A percentile compares a stretch with the other conserved stretches of the same genome.
Evolutionary conservation across 1,140 invertebrate genomes (phyloP).

Genomic region (Drosophila ohnishii): DNA sequence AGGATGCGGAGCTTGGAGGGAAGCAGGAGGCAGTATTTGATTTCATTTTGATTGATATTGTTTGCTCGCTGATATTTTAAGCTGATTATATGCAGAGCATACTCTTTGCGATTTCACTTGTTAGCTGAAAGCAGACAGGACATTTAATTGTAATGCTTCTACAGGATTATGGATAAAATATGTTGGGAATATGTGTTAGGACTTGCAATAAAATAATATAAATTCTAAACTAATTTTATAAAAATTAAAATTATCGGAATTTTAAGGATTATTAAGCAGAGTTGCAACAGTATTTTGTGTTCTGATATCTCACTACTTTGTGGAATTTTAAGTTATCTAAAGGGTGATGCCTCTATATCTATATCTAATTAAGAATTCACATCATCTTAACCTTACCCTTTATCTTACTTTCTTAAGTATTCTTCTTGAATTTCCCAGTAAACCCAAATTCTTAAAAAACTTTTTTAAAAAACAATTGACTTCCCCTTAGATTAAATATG

Average conservation of each 20-base stretch:
- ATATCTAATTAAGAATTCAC: not conserved
- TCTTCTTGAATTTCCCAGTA: not conserved
- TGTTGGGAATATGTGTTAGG: no score
- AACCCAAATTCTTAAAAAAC: not conserved
- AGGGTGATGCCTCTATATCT: not conserved
- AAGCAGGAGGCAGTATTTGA: conserved; percentile 43
- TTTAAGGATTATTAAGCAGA: not conserved
- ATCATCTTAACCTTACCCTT: fast-evolving
- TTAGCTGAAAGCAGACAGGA: conserved; percentile 7
- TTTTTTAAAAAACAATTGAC: not conserved
- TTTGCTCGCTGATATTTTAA: conserved; percentile 67
- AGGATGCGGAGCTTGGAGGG: not conserved
- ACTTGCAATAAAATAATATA: not conserved
- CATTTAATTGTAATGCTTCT: conserved; percentile 9
- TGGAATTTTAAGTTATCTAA: not conserved
- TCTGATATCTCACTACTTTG: not conserved
- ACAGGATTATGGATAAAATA: not conserved
- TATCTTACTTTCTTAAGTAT: not conserved
- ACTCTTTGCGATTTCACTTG: conserved; percentile 17
- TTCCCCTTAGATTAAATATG: not conserved
- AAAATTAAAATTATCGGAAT: not conserved
- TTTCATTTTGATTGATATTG: conserved; percentile 74
- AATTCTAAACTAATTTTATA: not conserved
- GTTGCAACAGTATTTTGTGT: not conserved
- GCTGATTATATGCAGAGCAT: conserved; percentile 56